Evolutionary conservation across 2,888 invertebrate genomes (phyloP).

Genomic region (Odontocerum albicorne): DNA sequence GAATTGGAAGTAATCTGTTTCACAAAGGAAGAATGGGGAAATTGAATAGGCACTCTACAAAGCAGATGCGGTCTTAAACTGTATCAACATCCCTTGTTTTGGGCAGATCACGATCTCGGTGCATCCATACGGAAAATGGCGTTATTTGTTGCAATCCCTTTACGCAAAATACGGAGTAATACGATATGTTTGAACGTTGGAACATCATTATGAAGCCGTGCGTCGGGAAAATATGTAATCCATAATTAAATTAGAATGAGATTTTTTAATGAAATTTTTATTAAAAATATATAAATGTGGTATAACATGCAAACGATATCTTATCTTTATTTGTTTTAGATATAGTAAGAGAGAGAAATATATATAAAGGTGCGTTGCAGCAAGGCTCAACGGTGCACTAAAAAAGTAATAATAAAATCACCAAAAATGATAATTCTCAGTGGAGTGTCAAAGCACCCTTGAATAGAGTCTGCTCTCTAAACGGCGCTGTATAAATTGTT

Average conservation of each 20-base stretch:
- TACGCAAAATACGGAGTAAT: conserved; percentile 25
- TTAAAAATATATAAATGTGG: background rate
- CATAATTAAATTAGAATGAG: background rate
- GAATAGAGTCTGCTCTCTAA: too few species aligned
- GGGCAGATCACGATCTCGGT: conserved; percentile 27
- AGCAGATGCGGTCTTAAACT: conserved; percentile 19
- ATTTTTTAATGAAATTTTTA: background rate
- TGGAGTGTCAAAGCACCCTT: too few species aligned
- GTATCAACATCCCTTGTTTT: conserved; percentile 1
- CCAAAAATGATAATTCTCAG: too few species aligned
- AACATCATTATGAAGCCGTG: too few species aligned
- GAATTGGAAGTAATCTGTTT: conserved; percentile 5
- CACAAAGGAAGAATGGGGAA: background rate
- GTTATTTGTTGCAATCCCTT: conserved; percentile 18
- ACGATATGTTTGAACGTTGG: conserved; percentile 28
- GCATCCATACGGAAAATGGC: conserved; percentile 26
- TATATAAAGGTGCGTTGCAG: too few species aligned
- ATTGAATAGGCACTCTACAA: conserved; percentile 8
- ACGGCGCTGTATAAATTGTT: too few species aligned
- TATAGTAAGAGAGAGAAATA: too few species aligned
- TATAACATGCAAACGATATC: too few species aligned
- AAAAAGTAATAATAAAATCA: too few species aligned
- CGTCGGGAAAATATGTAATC: too few species aligned
- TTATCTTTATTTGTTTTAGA: too few species aligned
- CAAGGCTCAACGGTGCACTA: too few species aligned